Evolutionary conservation across 2,113 vertebrate species (phyloP), one percentile per base, ranked within the genome.

Genomic region (Brienomyrus brachyistius): DNA sequence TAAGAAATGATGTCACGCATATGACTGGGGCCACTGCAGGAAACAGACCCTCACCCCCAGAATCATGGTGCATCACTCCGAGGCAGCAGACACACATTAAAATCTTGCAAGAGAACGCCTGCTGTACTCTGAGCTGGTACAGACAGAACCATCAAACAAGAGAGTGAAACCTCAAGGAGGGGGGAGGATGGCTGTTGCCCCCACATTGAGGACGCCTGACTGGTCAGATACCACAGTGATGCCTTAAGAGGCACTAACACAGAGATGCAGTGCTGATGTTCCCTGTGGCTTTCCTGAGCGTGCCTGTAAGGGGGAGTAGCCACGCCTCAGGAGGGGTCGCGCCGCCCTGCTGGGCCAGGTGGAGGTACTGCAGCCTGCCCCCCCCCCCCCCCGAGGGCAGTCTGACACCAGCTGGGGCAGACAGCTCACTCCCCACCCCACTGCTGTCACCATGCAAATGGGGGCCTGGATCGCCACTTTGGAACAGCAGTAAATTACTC

Each of bases 261-360:
- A 1, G 43, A n/a, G 82, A 84, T 84, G 77, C 19, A 9, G 40
- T 80, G 77, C 84, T 59, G 85, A 48, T 91, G 45, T 93, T 91
- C 93, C 92, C 91, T 88, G 90, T 21, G 86, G 59, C 52, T 31
- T 90, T 17, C 86, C 89, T 82, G 89, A 56, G 56, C 74, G 77
- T 40, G 87, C 88, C 47, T 87, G 74, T 90, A 77, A 90, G 90
- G 82, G 90, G 91, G 86, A 80, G 91, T 74, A 83, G 91, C 89
- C 66, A 90, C n/a, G 11, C 23, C 82, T 84, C 19, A 51, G 50
- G 86, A 90, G 66, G 92, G 93, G 94, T 96, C 92, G 88, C 87
- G 83, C 86, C 92, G 94, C 93, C 91, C 94, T 89, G 88, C 90
- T 88, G 90, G 89, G 90, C 89, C 87, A 91, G 90, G 89, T 89